phyloP scores from a whole-genome alignment of 1,140 invertebrate genomes.

The Zaprionus gabonicus region DNA sequence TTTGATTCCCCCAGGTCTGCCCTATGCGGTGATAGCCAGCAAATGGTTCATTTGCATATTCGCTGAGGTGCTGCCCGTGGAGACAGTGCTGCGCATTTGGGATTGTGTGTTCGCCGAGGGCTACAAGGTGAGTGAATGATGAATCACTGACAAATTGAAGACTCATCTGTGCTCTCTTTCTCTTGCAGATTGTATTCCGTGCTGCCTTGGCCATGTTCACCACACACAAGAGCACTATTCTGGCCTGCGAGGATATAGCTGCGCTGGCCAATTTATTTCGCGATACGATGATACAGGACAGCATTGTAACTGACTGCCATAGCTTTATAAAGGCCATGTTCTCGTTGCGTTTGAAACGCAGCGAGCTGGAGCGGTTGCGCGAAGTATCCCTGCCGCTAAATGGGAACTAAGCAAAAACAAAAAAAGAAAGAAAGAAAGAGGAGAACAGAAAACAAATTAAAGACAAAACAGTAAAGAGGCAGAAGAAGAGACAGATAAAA shows the following conservation, averaged over 20 bases:
- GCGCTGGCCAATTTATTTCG: slow-evolving; percentile 90
- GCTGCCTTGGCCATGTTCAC: slow-evolving; percentile 92
- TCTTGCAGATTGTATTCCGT: slow-evolving; percentile 87
- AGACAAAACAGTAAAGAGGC: slow-evolving; percentile 17
- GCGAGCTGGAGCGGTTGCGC: slow-evolving; percentile 86
- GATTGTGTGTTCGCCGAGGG: slow-evolving; percentile 98
- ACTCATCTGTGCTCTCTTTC: not conserved
- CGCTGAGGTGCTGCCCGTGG: slow-evolving; percentile 95
- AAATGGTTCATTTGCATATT: slow-evolving; percentile 98
- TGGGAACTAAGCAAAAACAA: slow-evolving; percentile 67
- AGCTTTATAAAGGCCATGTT: slow-evolving; percentile 91
- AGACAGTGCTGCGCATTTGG: slow-evolving; percentile 96
- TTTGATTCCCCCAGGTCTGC: slow-evolving; percentile 85
- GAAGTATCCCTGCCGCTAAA: slow-evolving; percentile 83
- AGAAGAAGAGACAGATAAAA: slow-evolving; percentile 49
- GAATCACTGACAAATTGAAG: not conserved
- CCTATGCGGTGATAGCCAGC: slow-evolving; percentile 94
- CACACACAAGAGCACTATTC: slow-evolving; percentile 88
- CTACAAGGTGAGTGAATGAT: slow-evolving; percentile 87
- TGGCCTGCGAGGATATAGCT: slow-evolving; percentile 89
- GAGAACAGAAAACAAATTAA: not conserved
- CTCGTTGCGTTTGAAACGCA: slow-evolving; percentile 87
- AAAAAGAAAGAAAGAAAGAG: not conserved
- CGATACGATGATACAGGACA: slow-evolving; percentile 87
- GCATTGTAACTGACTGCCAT: slow-evolving; percentile 90